Conservation (phyloP, 2,113 vertebrate genomes). For the Onychorhynchus coronatus region DNA sequence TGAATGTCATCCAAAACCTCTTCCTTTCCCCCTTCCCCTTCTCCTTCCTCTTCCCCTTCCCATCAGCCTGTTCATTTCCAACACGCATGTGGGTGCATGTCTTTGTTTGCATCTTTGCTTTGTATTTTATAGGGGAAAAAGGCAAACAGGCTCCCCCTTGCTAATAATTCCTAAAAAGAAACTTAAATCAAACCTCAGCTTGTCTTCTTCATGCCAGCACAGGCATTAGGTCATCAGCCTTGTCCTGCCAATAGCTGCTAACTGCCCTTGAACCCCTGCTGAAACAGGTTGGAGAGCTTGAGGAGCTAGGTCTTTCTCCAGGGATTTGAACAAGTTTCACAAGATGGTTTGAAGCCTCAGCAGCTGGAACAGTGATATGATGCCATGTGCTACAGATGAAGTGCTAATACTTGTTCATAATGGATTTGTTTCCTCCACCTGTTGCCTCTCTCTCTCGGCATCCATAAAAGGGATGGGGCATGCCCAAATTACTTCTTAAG, state of each 20-base stretch:
- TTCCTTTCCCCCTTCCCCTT: neutral
- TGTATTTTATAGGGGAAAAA: neutral
- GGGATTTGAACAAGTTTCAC: neutral
- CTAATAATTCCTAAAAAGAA: neutral
- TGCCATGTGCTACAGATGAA: neutral
- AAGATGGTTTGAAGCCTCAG: neutral
- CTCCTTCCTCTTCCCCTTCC: neutral
- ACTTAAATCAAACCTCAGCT: neutral
- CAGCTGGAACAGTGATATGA: slow-evolving; percentile 13
- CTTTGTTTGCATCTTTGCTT: neutral
- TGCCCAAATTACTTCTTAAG: neutral
- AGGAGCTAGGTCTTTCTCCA: neutral
- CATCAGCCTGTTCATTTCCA: neutral
- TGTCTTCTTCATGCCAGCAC: neutral
- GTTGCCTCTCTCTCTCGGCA: neutral
- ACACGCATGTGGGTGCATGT: rapidly evolving
- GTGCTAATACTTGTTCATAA: slow-evolving; percentile 6
- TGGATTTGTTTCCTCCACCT: slow-evolving; percentile 26
- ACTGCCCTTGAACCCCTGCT: neutral
- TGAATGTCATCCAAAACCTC: neutral
- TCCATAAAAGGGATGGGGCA: neutral
- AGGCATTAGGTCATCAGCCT: neutral
- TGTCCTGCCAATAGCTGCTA: neutral
- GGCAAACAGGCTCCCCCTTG: neutral
- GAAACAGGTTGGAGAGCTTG: neutral